Evolutionary conservation across 2,113 vertebrate species (phyloP).

Genomic region (Channa argus): DNA sequence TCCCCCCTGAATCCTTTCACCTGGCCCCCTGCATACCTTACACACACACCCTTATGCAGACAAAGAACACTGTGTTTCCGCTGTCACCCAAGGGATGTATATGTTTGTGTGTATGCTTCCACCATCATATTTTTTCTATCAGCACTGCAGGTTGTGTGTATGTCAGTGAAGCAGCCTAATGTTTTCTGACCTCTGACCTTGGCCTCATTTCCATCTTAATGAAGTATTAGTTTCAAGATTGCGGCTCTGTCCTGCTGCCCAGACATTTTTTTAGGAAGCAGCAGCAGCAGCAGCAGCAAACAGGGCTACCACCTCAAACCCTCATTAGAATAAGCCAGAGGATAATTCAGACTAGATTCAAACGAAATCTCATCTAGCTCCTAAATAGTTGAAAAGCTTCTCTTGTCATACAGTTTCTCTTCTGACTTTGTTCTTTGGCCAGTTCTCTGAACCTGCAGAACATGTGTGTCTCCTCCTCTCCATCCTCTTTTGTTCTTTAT

Average conservation of each 20-base stretch:
- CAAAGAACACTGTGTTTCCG: conserved; percentile 40
- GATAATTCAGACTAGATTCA: background rate
- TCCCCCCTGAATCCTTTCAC: conserved; percentile 24
- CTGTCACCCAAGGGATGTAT: no score
- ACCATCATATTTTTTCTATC: no score
- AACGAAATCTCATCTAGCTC: no score
- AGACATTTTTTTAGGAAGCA: no score
- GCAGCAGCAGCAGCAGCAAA: no score
- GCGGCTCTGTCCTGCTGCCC: no score
- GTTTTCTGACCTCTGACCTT: background rate
- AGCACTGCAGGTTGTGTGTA: background rate
- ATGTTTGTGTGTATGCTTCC: no score
- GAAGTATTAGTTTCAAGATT: no score
- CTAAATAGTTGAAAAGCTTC: background rate
- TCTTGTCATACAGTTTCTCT: background rate
- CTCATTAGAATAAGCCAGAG: background rate
- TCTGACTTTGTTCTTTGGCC: background rate
- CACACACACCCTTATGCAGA: conserved; percentile 23
- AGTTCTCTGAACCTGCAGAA: background rate
- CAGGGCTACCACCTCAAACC: no score
- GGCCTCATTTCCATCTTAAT: no score
- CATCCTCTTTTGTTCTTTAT: background rate
- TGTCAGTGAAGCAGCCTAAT: background rate
- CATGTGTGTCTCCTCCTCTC: background rate
- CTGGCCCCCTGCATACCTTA: conserved; percentile 63